A percentile compares a stretch with the other conserved stretches of the same genome.
Conservation (phyloP, 2,113 vertebrate species). For the Antennarius striatus region DNA sequence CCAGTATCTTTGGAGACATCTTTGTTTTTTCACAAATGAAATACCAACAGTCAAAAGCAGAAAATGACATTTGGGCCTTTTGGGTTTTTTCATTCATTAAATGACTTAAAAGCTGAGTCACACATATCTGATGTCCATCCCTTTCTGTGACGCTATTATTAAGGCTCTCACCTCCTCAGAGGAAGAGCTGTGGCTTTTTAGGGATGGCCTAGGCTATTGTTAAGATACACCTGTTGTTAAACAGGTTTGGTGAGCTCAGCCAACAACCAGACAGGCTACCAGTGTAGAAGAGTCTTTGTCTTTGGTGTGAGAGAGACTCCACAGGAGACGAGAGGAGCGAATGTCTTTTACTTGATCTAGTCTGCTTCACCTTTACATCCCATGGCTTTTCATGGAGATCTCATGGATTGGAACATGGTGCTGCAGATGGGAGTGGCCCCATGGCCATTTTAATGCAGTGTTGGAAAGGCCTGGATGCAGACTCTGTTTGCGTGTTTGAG, state of each 20-base stretch:
- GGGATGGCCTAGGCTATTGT: slow-evolving; percentile 43
- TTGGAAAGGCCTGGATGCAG: background rate
- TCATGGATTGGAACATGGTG: slow-evolving; percentile 25
- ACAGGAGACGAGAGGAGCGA: slow-evolving; percentile 15
- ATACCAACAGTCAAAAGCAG: background rate
- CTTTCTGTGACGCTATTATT: slow-evolving; percentile 42
- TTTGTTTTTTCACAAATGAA: background rate
- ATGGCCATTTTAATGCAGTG: background rate
- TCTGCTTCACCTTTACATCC: background rate
- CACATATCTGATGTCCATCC: slow-evolving; percentile 14
- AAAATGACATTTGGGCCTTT: background rate
- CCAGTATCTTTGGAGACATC: no score
- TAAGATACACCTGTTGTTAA: slow-evolving; percentile 52
- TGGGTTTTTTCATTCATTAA: background rate
- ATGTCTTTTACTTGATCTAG: slow-evolving; percentile 16
- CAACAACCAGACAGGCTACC: background rate
- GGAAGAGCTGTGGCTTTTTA: slow-evolving; percentile 19
- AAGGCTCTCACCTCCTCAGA: slow-evolving; percentile 25
- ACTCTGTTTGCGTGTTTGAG: slow-evolving; percentile 14
- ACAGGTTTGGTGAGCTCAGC: slow-evolving; percentile 63
- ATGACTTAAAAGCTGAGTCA: background rate
- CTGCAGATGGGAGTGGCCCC: slow-evolving; percentile 21
- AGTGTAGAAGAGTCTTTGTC: slow-evolving; percentile 14
- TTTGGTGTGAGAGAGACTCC: slow-evolving; percentile 6
- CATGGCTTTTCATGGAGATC: slow-evolving; percentile 25